Conservation (phyloP, 2,797 vertebrate genomes). For the Neoniphon sammara region DNA sequence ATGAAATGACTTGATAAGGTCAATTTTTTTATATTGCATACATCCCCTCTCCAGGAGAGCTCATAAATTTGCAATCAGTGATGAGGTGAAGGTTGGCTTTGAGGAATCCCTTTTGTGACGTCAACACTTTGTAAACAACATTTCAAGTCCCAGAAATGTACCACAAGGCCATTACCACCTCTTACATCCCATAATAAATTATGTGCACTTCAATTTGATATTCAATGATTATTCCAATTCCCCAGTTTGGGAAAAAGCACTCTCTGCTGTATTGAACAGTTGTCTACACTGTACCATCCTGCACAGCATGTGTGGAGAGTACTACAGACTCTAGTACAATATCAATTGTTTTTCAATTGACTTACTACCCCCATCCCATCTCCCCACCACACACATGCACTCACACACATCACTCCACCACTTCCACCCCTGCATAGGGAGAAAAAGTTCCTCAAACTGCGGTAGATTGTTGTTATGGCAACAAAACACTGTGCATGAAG, state of each 20-base stretch:
- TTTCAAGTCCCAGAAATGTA: no score
- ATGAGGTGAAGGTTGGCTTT: no score
- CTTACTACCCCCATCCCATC: constrained; percentile 23
- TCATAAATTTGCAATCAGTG: no score
- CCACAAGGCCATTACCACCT: no score
- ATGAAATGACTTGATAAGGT: no score
- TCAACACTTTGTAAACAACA: no score
- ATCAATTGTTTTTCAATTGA: constrained; percentile 12
- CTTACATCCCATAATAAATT: no score
- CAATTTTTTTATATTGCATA: no score
- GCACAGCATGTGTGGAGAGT: constrained; percentile 5
- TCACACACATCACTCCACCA: not conserved
- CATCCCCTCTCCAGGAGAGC: no score
- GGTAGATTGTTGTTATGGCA: constrained; percentile 52
- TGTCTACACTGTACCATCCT: constrained; percentile 17
- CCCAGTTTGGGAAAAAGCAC: not conserved
- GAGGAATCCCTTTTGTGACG: no score
- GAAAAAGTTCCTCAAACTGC: constrained; percentile 19
- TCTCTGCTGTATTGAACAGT: constrained; percentile 17
- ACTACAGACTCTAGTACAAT: not conserved
- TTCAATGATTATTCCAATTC: no score
- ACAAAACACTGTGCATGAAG: constrained; percentile 31
- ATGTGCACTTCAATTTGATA: no score
- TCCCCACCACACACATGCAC: constrained; percentile 15
- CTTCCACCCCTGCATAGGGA: not conserved